Base-by-base conservation (phyloP, 2,888 invertebrate species). In the Adineta ricciae region DNA sequence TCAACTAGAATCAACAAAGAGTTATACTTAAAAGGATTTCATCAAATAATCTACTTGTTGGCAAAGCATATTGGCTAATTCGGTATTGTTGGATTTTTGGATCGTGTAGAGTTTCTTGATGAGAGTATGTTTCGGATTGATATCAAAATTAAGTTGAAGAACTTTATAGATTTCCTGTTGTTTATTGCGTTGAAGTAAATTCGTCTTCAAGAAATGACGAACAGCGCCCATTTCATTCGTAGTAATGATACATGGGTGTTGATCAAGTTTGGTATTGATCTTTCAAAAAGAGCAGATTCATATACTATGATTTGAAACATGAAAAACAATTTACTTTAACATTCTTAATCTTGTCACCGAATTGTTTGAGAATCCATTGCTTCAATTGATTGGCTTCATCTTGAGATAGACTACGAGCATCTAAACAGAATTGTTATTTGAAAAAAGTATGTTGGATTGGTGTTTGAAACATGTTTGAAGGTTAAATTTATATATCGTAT, bases 211-310 rank as follows among this genome's bases (percentile, higher is more conserved):
- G 89, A 97, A 97, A 91, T 97, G 97, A 83, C 98, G 92, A 0
- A 97, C 97, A 2, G 96, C 95, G 0, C 95, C 97, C 96, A 97
- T 97, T 91, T 98, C 97, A 87, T 95, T 95, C 0, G 97, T 96
- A 0, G 96, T 96, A 3, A 98, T 93, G 1, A 97, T 95, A 90
- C 97, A 97, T 0, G 98, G 97, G 91, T 98, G 90, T 1, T 93
- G 92, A 88, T 95, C 95, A 73, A 97, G 92, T 85, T 95, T 93
- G 54, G 93, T 93, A 0, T 97, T 97, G 2, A 94, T 93, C 90
- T 91, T 87, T 46, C 24, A 41, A 2, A 32, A 36, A 4, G 19
- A 27, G 36, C 7, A 36, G 36, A 72, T 16, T n/a, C 11, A 73
- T 7, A 73, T 21, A 21, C 11, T n/a, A 9, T 32, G 11, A 32